Percentiles rank a stretch among this genome's conserved stretches.
Evolutionary conservation across 2,113 vertebrate species (phyloP).

Genomic region (Ageneiosus marmoratus): DNA sequence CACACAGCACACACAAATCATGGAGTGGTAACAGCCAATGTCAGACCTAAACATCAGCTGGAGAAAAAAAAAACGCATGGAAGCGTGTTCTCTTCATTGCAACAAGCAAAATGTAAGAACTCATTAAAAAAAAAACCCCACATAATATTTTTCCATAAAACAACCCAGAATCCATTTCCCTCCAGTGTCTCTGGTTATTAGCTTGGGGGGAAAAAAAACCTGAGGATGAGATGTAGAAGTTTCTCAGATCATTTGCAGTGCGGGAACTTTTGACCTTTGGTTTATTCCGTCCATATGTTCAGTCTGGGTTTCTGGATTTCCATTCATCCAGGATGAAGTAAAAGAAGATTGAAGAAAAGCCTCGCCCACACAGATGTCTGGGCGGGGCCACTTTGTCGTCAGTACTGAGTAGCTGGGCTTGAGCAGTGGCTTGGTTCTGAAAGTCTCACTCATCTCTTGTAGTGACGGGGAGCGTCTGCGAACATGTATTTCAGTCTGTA

Average conservation of each 20-base stretch:
- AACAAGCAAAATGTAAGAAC: neutral
- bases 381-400: neutral
- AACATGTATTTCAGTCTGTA: constrained; percentile 99
- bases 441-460: constrained; percentile 87
- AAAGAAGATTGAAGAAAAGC: constrained; percentile 10
- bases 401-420: neutral
- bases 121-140: constrained; percentile 2
- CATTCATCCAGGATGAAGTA: neutral
- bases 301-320: neutral
- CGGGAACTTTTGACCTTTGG: neutral
- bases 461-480: constrained; percentile 95
- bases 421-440: neutral
- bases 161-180: neutral
- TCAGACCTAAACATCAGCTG: neutral
- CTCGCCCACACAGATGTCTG: neutral
- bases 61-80: neutral
- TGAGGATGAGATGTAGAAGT: constrained; percentile 16
- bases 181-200: constrained; percentile 5
- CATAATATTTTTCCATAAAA: constrained; percentile 22
- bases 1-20: constrained; percentile 6
- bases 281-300: neutral
- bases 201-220: neutral
- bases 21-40: constrained; percentile 22
- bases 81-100: neutral
- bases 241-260: constrained; percentile 6